Conservation (phyloP, 2,113 vertebrate genomes). For the Panthera leo region DNA sequence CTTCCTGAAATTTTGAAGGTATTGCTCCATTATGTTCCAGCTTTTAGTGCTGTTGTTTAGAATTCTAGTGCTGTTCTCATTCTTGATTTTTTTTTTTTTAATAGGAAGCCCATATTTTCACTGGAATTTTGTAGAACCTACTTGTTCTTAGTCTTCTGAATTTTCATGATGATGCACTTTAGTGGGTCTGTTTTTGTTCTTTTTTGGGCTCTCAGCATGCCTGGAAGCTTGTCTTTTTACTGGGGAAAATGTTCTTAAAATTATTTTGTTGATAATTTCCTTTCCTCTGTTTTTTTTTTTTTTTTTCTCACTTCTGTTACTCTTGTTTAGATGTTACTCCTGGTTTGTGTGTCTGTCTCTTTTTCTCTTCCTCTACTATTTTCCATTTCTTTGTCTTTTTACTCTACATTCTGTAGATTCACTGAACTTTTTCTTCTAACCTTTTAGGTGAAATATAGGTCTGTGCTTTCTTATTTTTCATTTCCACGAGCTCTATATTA, state of each 20-base stretch:
- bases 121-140: background rate
- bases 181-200: background rate
- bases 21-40: background rate
- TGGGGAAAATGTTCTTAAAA: background rate
- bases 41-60: background rate
- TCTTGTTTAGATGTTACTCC: background rate
- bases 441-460: background rate
- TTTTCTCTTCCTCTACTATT: background rate
- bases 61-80: background rate
- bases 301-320: background rate
- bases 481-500: background rate
- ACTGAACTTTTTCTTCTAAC: background rate
- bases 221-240: background rate
- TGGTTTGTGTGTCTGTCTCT: background rate
- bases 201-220: background rate
- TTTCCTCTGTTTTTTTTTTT: background rate
- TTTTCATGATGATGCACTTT: background rate
- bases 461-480: constrained; percentile 18
- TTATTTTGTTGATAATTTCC: background rate
- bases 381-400: background rate
- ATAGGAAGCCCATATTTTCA: background rate
- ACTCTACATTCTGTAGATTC: background rate
- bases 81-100: background rate
- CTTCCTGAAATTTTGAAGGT: background rate
- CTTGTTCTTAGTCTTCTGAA: background rate